Base-by-base conservation (phyloP, 2,797 vertebrate genomes). In the Cuculus canorus region DNA sequence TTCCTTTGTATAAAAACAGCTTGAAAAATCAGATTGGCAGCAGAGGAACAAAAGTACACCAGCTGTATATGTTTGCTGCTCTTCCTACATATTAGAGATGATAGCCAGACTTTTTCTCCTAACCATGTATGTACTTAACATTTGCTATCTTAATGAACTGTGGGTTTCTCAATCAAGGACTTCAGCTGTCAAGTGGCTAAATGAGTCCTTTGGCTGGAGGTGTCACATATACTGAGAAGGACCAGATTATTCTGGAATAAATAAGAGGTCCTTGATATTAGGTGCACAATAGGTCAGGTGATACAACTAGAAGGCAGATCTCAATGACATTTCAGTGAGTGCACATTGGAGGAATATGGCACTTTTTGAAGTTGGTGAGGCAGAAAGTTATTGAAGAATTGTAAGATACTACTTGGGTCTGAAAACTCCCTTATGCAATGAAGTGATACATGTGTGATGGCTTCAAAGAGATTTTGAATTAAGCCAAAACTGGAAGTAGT, bases 1-100 rank as follows among this genome's bases (percentile, higher is more conserved):
- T 91, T 79, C 63, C 52, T 96, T 93, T 72, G 33, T 76, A 70
- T 83, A 61, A 83, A 91, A 97, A 64, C 82, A 89, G 70, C 70
- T 96, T 93, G 92, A 95, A 97, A 96, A 94, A 90, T 95, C 80
- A 91, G 85, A 90, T 78, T 82, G 68, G 79, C 82, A 93, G 75
- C 39, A 75, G 66, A 92, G 77, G 79, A 91, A 68, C 35, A 78
- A 87, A 91, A 93, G 78, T 82, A 73, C 48, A 82, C 33, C 35
- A 70, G 85, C 77, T 90, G 50, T 69, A 79, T 70, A 30, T 95
- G 75, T 93, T 72, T 61, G 93, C 35, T 94, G 10, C 13, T 66
- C 82, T 96, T 96, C 82, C 65, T 87, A 37, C 35, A 4, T 79
- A 75, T 91, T 88, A 82, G 78, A 93, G 78, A 90, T 91, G 82